Base-by-base conservation (phyloP, 2,888 invertebrate genomes). In the Mesorhabditis sp. region DNA sequence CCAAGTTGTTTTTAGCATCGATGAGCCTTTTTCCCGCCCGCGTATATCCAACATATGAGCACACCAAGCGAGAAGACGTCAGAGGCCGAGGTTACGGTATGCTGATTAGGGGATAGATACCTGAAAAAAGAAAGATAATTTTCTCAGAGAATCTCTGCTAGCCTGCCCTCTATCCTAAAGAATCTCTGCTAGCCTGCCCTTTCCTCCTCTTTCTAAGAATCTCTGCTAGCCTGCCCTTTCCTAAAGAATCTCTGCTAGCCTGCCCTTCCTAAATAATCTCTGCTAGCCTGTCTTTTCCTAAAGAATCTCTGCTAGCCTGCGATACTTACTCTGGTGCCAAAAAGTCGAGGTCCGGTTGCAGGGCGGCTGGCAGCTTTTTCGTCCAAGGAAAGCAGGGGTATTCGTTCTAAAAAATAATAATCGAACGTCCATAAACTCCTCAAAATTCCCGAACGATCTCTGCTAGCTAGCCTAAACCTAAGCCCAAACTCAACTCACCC, bases 1-100 rank as follows among this genome's bases (percentile, higher is more conserved):
- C 91, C 64, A 92, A 91, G 83, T 92, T 94, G 88, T 95, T 92
- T 86, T 92, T 92, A 13, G 95, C 92, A 86, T 94, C 93, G 76
- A 97, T 91, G 62, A 97, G 89, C 0, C 93, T 91, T 78, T 78
- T 90, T 50, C 97, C 96, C 74, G 91, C 80, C 81, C 88, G 95
- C 95, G 89, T 93, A 96, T 70, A 96, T 90, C 71, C 95, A 91
- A 86, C 93, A 93, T 80, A 97, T 91, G 68, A 95, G 91, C 90
- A 97, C 91, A 28, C 96, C 97, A 78, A 97, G 89, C 0, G 95
- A 94, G 88, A 92, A 98, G 92, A 97, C 95, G 87, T 98, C 97
- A 80, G 94, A 94, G 64, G 92, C 89, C 68, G 92, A 91, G 86
- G 92, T 93, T 2, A 85, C 83, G 0, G 75, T 84, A 76, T 68